Evolutionary conservation across 1,140 invertebrate species (phyloP), one percentile per base, ranked within the genome.

Genomic region (Achatina immaculata): DNA sequence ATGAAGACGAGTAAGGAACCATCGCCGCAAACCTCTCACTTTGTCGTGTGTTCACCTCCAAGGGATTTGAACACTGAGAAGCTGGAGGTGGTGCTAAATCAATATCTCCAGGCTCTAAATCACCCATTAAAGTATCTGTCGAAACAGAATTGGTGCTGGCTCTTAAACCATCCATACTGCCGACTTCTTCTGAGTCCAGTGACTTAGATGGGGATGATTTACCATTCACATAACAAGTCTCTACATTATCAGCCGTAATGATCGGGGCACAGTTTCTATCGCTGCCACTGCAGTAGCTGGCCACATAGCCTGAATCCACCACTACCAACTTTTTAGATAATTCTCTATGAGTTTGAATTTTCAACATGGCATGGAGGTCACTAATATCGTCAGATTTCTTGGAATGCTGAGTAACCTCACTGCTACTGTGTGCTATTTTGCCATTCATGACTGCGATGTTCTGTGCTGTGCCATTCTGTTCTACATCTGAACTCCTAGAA

Each of bases 51-150:
- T 38, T 62, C 31, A 58, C 34, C 24, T 76, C 74, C 74, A 76
- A 34, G 21, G n/a, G 31, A 34, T 62, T 76, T 40, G 21, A 55
- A 14, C 42, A 40, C 3, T 16, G 4, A 14, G 34, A 36, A 11
- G 34, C 7, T 28, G 74, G 7, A 16, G 43, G 45, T 7, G 73
- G 6, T 24, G 16, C 4, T n/a, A n/a, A 55, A 42, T 55, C 48
- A 34, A 28, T 38, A 48, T 31, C 48, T 16, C 48, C 73, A 9
- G 51, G 34, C n/a, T 76, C 74, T 21, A 62, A 28, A 40, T 76
- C 74, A 38, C 43, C 74, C 45, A 40, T 62, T 34, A 76, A 43
- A 24, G 74, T 76, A 40, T 76, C 74, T 19, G 74, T 76, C 16
- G 74, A 76, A 24, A 58, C 36, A 40, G 74, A 58, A 76, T 76